Conservation (phyloP, 2,797 vertebrate genomes). For the Neopelma chrysocephalum region DNA sequence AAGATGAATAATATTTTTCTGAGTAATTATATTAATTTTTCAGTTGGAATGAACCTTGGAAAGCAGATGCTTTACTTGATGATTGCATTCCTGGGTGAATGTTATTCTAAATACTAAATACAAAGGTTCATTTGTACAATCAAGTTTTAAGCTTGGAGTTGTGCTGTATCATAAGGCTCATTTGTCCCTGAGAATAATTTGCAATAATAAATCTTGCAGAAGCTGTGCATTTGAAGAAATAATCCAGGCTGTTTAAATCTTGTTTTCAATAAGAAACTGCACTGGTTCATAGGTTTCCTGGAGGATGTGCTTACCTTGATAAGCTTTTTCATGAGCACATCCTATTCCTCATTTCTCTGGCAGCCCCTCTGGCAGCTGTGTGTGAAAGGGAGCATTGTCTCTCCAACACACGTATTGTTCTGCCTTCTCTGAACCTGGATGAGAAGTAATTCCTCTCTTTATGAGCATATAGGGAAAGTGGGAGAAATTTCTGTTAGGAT, state of each 20-base stretch:
- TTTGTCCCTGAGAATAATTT: not conserved
- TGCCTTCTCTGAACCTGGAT: not conserved
- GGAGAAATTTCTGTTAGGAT: not conserved
- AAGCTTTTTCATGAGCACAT: not conserved
- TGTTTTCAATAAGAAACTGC: not conserved
- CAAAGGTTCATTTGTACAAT: not conserved
- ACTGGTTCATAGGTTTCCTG: not conserved
- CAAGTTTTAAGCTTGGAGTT: not conserved
- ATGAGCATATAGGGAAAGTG: rapidly evolving
- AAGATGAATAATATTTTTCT: constrained; percentile 43
- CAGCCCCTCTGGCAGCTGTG: not conserved
- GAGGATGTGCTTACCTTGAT: not conserved
- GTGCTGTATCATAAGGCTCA: not conserved
- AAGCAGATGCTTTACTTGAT: not conserved
- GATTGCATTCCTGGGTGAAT: not conserved
- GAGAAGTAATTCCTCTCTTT: not conserved
- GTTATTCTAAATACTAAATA: not conserved
- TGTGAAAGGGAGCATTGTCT: not conserved
- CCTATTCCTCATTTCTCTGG: not conserved
- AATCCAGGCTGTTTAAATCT: not conserved
- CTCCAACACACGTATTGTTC: not conserved
- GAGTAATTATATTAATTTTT: constrained; percentile 29
- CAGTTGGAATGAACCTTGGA: not conserved
- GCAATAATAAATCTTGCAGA: not conserved
- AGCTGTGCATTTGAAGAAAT: not conserved